Evolutionary conservation across 2,797 vertebrate species (phyloP).

Genomic region (Vireo griseus): DNA sequence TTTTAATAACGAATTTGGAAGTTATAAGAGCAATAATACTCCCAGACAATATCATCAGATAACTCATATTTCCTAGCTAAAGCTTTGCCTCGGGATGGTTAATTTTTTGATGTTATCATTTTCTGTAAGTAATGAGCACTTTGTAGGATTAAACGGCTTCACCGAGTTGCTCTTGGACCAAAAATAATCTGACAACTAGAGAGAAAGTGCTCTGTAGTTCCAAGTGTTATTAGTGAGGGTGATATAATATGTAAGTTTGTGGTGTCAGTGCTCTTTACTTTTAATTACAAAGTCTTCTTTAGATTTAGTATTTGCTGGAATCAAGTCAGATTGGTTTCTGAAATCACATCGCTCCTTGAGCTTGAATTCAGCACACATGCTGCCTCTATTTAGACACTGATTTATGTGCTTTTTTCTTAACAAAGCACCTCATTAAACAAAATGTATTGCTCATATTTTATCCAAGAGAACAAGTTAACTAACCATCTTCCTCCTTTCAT

Average conservation of each 20-base stretch:
- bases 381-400: conserved; percentile 7
- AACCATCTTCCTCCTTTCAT: background rate
- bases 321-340: conserved; percentile 20
- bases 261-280: background rate
- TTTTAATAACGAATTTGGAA: conserved; percentile 40
- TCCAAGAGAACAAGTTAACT: background rate
- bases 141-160: conserved; percentile 52
- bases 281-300: background rate
- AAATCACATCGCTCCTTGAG: background rate
- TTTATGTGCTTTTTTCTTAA: conserved; percentile 49
- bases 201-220: conserved; percentile 19
- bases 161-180: conserved; percentile 40
- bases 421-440: conserved; percentile 43
- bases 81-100: conserved; percentile 36
- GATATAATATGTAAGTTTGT: background rate
- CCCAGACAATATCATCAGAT: conserved; percentile 5
- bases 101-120: conserved; percentile 59
- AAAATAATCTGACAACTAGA: conserved; percentile 29
- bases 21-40: conserved; percentile 18
- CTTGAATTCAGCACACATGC: background rate
- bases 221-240: conserved; percentile 27
- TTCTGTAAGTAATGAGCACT: conserved; percentile 56
- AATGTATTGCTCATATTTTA: background rate
- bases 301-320: conserved; percentile 42
- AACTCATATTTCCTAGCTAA: background rate